Evolutionary conservation across 2,113 vertebrate species (phyloP).

Genomic region (Strix uralensis): DNA sequence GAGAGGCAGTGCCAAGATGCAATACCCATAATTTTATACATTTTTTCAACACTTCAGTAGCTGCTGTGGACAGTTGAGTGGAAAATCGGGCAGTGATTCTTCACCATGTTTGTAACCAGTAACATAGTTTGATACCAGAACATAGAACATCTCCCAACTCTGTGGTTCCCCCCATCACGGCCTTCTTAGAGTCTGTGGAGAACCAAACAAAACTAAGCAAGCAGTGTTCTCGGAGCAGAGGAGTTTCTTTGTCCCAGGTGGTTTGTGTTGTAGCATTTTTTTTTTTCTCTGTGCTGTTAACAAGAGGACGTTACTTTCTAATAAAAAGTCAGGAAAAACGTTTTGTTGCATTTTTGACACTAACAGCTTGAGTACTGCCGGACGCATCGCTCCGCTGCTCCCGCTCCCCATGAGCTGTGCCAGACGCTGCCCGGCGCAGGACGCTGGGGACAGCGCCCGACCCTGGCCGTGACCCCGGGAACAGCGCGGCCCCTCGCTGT

Average conservation of each 20-base stretch:
- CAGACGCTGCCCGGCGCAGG: accelerated
- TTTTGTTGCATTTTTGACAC: background rate
- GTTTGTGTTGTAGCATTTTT: conserved; percentile 73
- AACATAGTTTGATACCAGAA: conserved; percentile 36
- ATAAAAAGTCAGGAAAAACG: conserved; percentile 69
- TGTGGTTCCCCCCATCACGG: background rate
- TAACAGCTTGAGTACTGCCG: background rate
- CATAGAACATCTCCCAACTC: background rate
- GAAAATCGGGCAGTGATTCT: background rate
- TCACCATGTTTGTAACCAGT: conserved; percentile 40
- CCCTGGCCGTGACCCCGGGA: background rate
- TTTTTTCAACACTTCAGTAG: conserved; percentile 4
- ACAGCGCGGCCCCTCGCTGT: too few species aligned
- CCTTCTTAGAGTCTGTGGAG: background rate
- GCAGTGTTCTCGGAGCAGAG: conserved; percentile 25
- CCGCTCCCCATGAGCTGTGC: background rate
- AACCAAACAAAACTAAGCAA: background rate
- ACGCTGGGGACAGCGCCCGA: accelerated
- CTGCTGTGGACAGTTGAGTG: background rate
- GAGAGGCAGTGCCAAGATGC: conserved; percentile 7
- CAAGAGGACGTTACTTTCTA: conserved; percentile 76
- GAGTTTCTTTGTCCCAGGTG: conserved; percentile 65
- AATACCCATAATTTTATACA: conserved; percentile 26
- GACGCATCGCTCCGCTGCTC: too few species aligned
- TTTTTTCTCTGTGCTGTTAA: conserved; percentile 72